Evolutionary conservation across 2,888 invertebrate species (phyloP).

Genomic region (Pristionchus fissidentatus): DNA sequence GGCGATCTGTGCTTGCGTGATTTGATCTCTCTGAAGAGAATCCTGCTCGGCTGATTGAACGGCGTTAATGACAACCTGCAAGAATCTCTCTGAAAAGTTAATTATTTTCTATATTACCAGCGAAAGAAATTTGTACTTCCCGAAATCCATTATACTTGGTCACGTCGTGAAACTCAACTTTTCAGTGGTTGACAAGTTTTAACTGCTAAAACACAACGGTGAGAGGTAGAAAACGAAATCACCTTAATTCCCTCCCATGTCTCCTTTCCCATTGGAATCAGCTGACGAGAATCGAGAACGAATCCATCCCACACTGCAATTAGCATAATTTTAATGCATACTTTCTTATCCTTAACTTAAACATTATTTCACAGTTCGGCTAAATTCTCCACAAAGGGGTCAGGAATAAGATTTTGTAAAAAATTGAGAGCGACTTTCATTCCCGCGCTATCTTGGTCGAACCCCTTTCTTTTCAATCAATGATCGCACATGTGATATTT

Average conservation of each 20-base stretch:
- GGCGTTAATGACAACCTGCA: constrained; percentile 23
- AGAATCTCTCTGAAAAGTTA: neutral
- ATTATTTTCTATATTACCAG: neutral
- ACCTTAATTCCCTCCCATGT: constrained; percentile 75
- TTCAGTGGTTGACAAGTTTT: neutral
- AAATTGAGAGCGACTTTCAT: no score
- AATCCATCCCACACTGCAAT: constrained; percentile 74
- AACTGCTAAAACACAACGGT: neutral
- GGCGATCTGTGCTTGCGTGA: constrained; percentile 29
- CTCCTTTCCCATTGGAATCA: constrained; percentile 74
- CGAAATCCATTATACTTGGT: neutral
- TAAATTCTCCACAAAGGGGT: no score
- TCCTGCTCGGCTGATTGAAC: neutral
- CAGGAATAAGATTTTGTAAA: no score
- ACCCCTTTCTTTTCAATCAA: no score
- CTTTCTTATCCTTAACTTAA: neutral
- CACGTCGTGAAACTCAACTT: neutral
- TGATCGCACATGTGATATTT: no score
- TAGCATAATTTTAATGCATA: neutral
- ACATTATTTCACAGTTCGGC: neutral
- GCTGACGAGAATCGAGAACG: constrained; percentile 71
- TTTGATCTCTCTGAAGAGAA: constrained; percentile 9
- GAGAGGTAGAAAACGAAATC: constrained; percentile 59
- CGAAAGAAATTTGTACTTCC: neutral
- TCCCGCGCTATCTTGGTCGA: no score